Base-by-base conservation (phyloP, 2,797 vertebrate genomes). In the Gymnothorax reevesii region DNA sequence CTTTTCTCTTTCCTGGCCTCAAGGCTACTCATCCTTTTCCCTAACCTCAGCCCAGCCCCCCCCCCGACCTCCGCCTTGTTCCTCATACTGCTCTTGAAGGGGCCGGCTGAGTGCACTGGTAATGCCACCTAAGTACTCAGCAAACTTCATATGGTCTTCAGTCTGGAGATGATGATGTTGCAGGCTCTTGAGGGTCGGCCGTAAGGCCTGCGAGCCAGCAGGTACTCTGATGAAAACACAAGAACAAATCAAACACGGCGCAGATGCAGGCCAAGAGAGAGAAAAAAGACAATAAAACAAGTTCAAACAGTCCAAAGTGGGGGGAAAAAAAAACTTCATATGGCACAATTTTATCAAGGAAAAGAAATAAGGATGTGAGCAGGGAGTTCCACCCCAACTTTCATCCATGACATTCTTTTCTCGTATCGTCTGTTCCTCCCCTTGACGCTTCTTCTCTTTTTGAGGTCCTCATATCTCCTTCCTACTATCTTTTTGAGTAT, bases 141-240 rank as follows among this genome's bases (percentile, higher is more conserved):
- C 86, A 89, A 80, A 86, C 57, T 52, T 62, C 57, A 52, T 80
- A 12, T 25, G 33, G 83, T 84, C 87, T 89, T 89, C 85, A 87
- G 88, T 91, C 85, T 87, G 88, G 88, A 87, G 83, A 75, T 90
- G 88, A 91, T 89, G 73, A 49, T 91, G 88, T 86, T 83, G 88
- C 83, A 64, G 85, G 87, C 85, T 88, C 90, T 90, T 90, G 62
- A 69, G 62, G 83, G 83, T 0, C 60, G 60, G 62, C 5, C 20
- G 20, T 12, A n/a, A n/a, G 62, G 22, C 6, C 52, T 27, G 25
- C 12, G 22, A 54, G 60, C 13, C 42, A 7, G 42, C 4, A 10
- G 12, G 62, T 52, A 0, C 62, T 71, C 64, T 71, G 83, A 69
- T 49, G 42, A 84, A 69, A 66, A 71, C 7, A 13, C 33, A 5